Conservation (phyloP, 53 echinoderm and acorn worm genomes). For the Luidia sarsii region DNA sequence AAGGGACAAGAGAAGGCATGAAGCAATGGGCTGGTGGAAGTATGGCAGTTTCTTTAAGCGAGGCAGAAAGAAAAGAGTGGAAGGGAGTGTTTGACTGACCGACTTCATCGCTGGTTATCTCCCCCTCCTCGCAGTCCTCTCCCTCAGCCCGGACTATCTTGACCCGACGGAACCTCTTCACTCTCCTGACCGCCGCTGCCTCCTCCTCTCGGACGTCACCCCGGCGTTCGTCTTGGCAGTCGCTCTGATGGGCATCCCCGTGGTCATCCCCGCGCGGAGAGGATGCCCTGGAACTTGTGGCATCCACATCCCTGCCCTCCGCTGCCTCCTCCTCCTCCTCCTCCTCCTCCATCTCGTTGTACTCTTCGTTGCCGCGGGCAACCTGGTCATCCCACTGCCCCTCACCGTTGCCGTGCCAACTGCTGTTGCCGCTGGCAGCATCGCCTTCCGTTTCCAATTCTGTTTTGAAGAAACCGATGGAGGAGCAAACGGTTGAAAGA, state of each 20-base stretch:
- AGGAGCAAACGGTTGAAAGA: background rate
- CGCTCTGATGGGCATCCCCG: no score
- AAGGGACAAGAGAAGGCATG: no score
- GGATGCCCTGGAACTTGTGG: no score
- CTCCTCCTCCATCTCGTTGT: conserved; percentile 25
- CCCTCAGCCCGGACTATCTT: conserved; percentile 31
- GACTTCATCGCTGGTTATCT: conserved; percentile 45
- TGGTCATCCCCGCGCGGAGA: background rate
- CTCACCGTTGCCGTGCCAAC: conserved; percentile 15
- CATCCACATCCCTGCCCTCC: background rate
- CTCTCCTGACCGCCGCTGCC: conserved; percentile 11
- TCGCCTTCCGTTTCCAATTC: background rate
- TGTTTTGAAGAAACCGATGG: background rate
- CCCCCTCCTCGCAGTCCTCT: conserved; percentile 40
- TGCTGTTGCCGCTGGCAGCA: background rate
- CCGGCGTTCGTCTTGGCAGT: no score
- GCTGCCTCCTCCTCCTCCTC: conserved; percentile 33
- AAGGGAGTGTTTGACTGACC: no score
- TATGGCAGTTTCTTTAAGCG: no score
- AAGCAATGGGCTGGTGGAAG: no score
- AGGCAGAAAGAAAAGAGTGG: no score
- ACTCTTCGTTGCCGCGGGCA: conserved; percentile 38
- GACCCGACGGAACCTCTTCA: conserved; percentile 43
- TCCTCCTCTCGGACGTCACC: conserved; percentile 34
- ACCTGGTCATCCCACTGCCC: background rate